Evolutionary conservation across 2,888 invertebrate genomes (phyloP).

Genomic region (Cylindroiulus punctatus): DNA sequence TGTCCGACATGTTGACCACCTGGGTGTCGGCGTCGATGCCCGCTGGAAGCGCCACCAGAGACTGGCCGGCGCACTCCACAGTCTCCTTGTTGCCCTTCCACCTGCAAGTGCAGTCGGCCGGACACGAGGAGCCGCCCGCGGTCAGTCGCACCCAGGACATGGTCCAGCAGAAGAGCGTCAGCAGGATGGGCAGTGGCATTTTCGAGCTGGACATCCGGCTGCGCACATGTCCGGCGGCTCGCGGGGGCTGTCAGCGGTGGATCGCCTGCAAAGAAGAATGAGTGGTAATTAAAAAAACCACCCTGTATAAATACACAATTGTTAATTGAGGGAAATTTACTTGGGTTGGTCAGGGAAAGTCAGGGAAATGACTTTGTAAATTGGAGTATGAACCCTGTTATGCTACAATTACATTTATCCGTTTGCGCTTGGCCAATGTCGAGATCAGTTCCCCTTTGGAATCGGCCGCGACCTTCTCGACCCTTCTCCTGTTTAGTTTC

Average conservation of each 20-base stretch:
- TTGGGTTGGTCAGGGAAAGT: too few relatives aligned
- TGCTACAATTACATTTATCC: too few relatives aligned
- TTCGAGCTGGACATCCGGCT: constrained; percentile 40
- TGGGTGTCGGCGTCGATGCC: constrained; percentile 88
- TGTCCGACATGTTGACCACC: constrained; percentile 88
- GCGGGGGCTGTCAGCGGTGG: background rate
- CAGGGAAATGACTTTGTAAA: too few relatives aligned
- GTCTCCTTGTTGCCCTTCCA: constrained; percentile 94
- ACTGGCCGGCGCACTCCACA: constrained; percentile 85
- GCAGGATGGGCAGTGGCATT: constrained; percentile 46
- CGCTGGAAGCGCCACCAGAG: constrained; percentile 70
- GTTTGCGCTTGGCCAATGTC: too few relatives aligned
- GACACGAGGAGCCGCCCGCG: constrained; percentile 71
- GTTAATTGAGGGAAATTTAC: too few relatives aligned
- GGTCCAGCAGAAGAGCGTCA: constrained; percentile 31
- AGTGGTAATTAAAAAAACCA: too few relatives aligned
- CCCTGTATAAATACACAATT: too few relatives aligned
- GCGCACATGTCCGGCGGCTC: background rate
- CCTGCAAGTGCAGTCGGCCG: constrained; percentile 83
- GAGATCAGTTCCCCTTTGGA: too few relatives aligned
- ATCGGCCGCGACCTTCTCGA: too few relatives aligned
- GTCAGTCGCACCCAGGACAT: constrained; percentile 4
- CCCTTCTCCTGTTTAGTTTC: too few relatives aligned
- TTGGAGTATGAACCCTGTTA: too few relatives aligned
- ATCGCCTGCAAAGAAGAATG: background rate